phyloP scores from a whole-genome alignment of 2,888 invertebrate genomes.

The Scotopteryx bipunctaria region DNA sequence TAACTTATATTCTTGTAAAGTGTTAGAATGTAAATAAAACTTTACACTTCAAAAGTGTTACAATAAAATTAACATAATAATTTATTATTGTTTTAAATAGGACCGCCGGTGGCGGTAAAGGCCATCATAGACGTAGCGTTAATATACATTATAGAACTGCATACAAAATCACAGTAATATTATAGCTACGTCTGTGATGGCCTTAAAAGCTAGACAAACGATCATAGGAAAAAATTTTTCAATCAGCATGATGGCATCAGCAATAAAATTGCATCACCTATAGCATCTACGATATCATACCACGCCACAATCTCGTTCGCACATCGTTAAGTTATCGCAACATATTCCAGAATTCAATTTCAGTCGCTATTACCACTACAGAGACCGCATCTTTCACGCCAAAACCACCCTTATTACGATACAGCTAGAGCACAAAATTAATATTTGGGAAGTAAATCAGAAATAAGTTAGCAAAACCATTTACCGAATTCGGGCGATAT shows the following conservation, averaged over 20 bases:
- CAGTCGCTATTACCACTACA: conserved; percentile 37
- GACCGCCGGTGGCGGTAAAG: too few species aligned
- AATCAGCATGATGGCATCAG: not conserved
- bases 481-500: conserved; percentile 66
- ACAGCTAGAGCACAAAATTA: conserved; percentile 40
- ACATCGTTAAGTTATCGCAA: conserved; percentile 55
- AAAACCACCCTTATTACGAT: conserved; percentile 34
- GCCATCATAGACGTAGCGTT: too few species aligned
- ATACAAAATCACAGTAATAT: too few species aligned
- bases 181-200: too few species aligned
- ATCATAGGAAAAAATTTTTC: too few species aligned
- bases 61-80: too few species aligned
- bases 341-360: conserved; percentile 68
- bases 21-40: too few species aligned
- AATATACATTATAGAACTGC: too few species aligned
- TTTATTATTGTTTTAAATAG: too few species aligned
- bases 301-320: conserved; percentile 62
- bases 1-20: too few species aligned
- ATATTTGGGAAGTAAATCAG: conserved; percentile 45
- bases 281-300: conserved; percentile 40
- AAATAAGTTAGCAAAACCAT: conserved; percentile 54
- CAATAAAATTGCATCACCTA: conserved; percentile 7
- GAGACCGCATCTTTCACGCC: not conserved
- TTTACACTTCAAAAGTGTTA: too few species aligned
- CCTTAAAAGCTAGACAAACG: too few species aligned